Base-by-base conservation (phyloP, 2,113 vertebrate species). In the Tragelaphus scriptus region DNA sequence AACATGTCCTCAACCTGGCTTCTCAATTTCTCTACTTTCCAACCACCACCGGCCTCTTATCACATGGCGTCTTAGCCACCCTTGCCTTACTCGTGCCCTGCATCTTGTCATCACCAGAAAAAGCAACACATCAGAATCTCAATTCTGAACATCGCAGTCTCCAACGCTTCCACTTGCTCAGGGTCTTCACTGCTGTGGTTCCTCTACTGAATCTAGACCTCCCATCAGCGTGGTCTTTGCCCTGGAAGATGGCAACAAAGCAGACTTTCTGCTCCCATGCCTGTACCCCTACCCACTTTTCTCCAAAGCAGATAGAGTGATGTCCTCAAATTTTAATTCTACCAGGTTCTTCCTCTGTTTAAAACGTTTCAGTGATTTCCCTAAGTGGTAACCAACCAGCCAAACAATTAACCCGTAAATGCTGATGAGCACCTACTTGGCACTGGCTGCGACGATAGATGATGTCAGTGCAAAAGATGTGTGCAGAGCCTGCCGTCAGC, bases 51-150 rank as follows among this genome's bases (percentile, higher is more conserved):
- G 23, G 59, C 40, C n/a, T 84, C 75, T 32, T 0, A 40, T 47
- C 11, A 61, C 81, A 44, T 3, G 56, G 40, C 2, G 0, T 61
- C 61, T 58, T 55, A 26, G 51, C 55, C 25, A 12, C 11, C 30
- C 8, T 6, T 0, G 7, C 25, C 28, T 5, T 49, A 63, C 68
- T 30, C 3, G 1, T 7, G 15, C 21, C 13, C 19, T 84, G 71
- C n/a, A 13, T 75, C 61, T 77, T 85, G 25, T 90, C 58, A 55
- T 56, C 85, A 26, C 32, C 61, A 21, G 85, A 55, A 89, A 89
- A 32, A 95, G 13, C 25, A 26, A 23, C n/a, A 51, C 30, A 28
- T 40, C 5, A 1, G 49, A 61, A 79, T 47, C 21, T 92, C 58
- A 58, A n/a, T 36, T 92, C 47, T 56, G 25, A 40, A 86, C 2